These are phyloP conservation scores for Pteria penguin DNA, from an alignment of 2,888 invertebrate genomes.

Conservation along the genomic window DNA sequence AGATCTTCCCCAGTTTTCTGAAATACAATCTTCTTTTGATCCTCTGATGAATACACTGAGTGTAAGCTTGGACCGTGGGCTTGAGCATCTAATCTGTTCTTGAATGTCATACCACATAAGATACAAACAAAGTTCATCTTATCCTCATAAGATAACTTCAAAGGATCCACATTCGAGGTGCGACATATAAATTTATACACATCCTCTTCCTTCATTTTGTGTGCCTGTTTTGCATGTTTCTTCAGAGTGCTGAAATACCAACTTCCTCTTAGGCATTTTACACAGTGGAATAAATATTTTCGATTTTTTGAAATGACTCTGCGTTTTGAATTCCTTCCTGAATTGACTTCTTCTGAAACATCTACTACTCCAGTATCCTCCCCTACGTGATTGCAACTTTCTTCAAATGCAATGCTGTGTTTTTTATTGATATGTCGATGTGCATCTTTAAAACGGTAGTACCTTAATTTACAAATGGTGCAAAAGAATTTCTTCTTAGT, in stretches of 20 bases:
- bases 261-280: not conserved
- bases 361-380: constrained; percentile 4
- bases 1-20: not conserved
- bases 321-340: constrained; percentile 5
- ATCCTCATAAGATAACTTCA: constrained; percentile 12
- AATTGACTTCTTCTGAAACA: not conserved
- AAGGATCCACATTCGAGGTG: constrained; percentile 9
- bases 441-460: constrained; percentile 9
- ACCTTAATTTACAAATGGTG: constrained; percentile 12
- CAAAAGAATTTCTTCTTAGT: constrained; percentile 2
- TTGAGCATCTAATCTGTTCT: constrained; percentile 15
- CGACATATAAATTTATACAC: constrained; percentile 3
- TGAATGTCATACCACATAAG: constrained; percentile 13
- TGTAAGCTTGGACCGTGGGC: constrained; percentile 2
- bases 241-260: not conserved
- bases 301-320: not conserved
- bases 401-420: not conserved
- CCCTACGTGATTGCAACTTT: constrained; percentile 2
- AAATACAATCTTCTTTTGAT: not conserved
- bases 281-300: not conserved
- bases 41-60: not conserved
- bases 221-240: not conserved
- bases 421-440: constrained; percentile 5
- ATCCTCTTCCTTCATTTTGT: constrained; percentile 4
- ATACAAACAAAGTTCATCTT: constrained; percentile 22